phyloP scores from a whole-genome alignment of 2,113 vertebrate species.

The Rhinichthys klamathensis region DNA sequence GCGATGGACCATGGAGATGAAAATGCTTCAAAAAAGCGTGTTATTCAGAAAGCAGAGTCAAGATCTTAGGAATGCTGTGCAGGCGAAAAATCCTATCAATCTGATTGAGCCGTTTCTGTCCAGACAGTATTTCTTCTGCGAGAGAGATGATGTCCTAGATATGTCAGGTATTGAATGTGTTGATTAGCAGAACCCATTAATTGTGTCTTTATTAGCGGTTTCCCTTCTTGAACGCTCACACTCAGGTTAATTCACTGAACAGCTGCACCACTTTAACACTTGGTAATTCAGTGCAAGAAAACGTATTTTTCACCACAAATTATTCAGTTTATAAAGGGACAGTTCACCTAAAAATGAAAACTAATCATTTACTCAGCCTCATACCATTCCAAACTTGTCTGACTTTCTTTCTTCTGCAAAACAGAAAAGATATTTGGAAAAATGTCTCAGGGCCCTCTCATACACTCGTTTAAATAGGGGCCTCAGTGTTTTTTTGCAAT shows the following conservation, averaged over 20 bases:
- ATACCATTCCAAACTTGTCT: neutral
- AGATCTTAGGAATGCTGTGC: neutral
- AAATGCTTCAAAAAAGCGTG: neutral
- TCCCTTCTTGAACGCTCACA: no score
- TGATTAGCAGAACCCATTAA: conserved; percentile 42
- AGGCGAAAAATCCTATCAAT: neutral
- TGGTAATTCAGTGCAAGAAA: neutral
- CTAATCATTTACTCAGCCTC: neutral
- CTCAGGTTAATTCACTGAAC: neutral
- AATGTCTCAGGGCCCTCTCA: neutral
- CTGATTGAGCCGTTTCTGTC: neutral
- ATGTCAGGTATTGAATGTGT: conserved; percentile 21
- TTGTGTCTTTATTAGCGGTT: conserved; percentile 8
- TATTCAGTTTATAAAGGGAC: neutral
- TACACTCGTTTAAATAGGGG: no score
- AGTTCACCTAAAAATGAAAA: neutral
- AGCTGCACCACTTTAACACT: neutral
- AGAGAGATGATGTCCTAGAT: neutral
- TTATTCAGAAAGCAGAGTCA: neutral
- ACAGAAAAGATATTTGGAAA: neutral
- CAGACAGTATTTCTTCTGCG: neutral
- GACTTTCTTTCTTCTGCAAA: neutral
- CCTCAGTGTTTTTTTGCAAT: no score
- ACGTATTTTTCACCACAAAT: neutral
- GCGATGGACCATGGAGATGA: neutral